Conservation (phyloP, 2,888 invertebrate genomes). For the Tineola bisselliella region DNA sequence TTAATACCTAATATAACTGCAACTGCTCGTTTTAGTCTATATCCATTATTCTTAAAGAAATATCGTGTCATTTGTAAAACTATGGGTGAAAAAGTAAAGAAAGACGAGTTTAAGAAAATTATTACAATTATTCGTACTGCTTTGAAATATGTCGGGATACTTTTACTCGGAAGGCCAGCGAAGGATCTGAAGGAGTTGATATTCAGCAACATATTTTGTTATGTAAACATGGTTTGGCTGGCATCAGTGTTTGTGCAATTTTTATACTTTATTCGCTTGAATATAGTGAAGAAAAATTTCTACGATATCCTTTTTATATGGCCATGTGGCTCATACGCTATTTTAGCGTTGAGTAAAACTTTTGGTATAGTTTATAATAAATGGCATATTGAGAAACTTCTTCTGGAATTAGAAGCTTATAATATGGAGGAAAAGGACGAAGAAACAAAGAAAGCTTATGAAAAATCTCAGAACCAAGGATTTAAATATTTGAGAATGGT, state of each 20-base stretch:
- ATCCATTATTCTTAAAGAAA: neutral
- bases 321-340: conserved; percentile 1
- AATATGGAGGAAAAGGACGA: neutral
- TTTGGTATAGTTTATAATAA: conserved; percentile 8
- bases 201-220: neutral
- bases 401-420: neutral
- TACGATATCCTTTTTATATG: conserved; percentile 1
- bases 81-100: neutral
- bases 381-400: neutral
- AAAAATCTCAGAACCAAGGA: neutral
- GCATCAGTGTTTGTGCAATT: neutral
- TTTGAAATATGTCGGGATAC: neutral
- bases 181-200: neutral
- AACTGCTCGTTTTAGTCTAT: neutral
- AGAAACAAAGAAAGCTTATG: neutral
- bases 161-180: neutral
- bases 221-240: neutral
- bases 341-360: neutral
- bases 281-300: neutral
- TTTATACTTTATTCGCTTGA: neutral
- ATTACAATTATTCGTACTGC: neutral
- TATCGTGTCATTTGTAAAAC: neutral
- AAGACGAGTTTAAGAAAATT: neutral
- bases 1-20: neutral
- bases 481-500: conserved; percentile 4